Evolutionary conservation across 2,888 invertebrate genomes (phyloP).

Genomic region (Amblyjoppa fuscipennis): DNA sequence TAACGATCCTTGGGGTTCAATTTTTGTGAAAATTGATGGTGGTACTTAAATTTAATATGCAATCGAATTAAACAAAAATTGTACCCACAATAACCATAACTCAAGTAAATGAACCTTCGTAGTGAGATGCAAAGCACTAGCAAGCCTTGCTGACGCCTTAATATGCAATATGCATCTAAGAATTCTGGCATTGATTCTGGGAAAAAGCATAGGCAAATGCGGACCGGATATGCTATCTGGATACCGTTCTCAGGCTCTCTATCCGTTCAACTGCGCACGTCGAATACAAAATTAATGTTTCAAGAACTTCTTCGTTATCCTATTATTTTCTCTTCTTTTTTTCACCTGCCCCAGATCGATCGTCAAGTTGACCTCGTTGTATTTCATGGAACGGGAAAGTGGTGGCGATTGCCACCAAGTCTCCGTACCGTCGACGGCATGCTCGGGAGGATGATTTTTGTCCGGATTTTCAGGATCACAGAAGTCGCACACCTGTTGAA

Average conservation of each 20-base stretch:
- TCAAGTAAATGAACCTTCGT: too few species aligned
- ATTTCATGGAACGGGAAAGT: constrained; percentile 97
- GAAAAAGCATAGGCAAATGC: too few species aligned
- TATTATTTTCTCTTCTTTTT: background rate
- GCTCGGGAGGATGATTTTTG: constrained; percentile 94
- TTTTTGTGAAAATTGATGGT: too few species aligned
- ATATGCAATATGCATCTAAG: too few species aligned
- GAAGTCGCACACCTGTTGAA: constrained; percentile 94
- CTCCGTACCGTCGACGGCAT: constrained; percentile 98
- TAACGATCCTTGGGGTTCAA: too few species aligned
- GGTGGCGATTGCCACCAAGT: constrained; percentile 99
- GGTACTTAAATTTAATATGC: too few species aligned
- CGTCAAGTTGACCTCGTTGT: constrained; percentile 98
- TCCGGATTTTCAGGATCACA: constrained; percentile 92
- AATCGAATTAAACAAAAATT: too few species aligned
- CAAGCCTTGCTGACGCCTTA: too few species aligned
- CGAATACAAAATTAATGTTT: constrained; percentile 2
- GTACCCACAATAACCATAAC: too few species aligned
- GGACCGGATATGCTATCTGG: too few species aligned
- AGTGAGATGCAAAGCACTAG: too few species aligned
- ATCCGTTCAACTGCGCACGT: constrained; percentile 7
- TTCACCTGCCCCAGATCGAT: constrained; percentile 98
- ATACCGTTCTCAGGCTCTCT: background rate
- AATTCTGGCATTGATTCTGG: too few species aligned
- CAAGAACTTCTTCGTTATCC: background rate